Base-by-base conservation (phyloP, 2,888 invertebrate species). In the Lordiphosa andalusiaca region DNA sequence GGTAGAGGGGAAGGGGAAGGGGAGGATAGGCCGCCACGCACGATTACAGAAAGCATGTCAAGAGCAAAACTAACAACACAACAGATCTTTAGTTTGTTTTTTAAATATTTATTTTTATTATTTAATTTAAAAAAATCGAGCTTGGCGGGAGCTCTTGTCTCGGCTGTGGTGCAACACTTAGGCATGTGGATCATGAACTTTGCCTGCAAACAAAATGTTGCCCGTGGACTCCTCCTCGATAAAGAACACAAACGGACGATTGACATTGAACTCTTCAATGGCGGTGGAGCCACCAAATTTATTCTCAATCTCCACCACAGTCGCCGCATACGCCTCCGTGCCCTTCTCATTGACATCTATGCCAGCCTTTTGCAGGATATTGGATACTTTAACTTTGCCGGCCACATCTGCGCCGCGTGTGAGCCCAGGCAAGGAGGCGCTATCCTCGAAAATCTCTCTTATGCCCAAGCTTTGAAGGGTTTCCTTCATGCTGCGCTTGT, bases 281-380 rank as follows among this genome's bases (percentile, higher is more conserved):
- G 57, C 47, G 30, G 91, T 91, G 36, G 91, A 91, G 56, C 91
- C 92, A 0, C 94, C 93, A 73, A 95, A 94, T 88, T 95, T 95
- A 88, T 95, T 94, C 9, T 92, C 93, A 37, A 95, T 89, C 42
- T 88, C 88, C 19, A 93, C 90, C 30, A 89, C 88, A 80, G 95
- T 94, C 7, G 93, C 93, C 0, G 93, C 92, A 85, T 91, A 94
- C 0, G 93, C 94, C 0, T 92, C 90, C 39, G 93, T 95, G 60
- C 95, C 95, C 42, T 93, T 90, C 86, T 96, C 95, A 72, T 94
- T 94, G 44, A 95, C 92, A 82, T 94, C 93, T 35, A 95, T 93
- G 16, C 95, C 95, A 41, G 93, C 91, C 77, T 94, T 93, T 87
- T 96, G 95, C 48, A 95, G 85, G 25, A 95, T 91, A 77, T 93